These are phyloP conservation scores for Pycnonotus jocosus DNA, from an alignment of 2,113 vertebrate species.

Conservation along the genomic window DNA sequence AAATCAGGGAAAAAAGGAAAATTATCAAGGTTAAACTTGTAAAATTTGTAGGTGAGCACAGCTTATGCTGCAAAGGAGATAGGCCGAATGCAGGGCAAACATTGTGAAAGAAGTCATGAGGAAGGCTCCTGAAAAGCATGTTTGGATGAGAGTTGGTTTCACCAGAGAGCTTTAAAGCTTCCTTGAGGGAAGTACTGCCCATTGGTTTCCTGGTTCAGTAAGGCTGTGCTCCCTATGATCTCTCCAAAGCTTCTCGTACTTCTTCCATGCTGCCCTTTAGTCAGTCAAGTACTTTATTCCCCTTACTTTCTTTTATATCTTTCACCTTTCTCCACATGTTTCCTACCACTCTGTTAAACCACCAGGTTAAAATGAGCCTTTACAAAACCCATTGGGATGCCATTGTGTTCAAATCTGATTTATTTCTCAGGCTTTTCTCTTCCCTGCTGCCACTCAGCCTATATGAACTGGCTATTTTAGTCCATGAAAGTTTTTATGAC, in stretches of 20 bases:
- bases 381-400: not conserved
- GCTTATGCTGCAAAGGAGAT: not conserved
- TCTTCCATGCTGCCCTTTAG: not conserved
- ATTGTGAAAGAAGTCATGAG: not conserved
- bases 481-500: conserved; percentile 1
- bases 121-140: not conserved
- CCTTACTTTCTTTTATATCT: not conserved
- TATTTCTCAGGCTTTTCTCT: conserved; percentile 27
- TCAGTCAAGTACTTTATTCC: not conserved
- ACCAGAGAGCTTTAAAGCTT: not conserved
- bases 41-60: not conserved
- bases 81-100: not conserved
- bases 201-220: not conserved
- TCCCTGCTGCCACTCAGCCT: not conserved
- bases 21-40: not conserved
- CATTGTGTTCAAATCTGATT: conserved; percentile 20
- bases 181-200: not conserved
- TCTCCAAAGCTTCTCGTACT: not conserved
- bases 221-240: not conserved
- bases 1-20: not conserved
- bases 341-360: not conserved
- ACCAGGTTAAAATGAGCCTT: not conserved
- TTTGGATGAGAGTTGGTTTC: not conserved
- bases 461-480: conserved; percentile 13
- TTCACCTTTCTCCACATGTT: not conserved